A percentile compares a stretch with the other conserved stretches of the same genome.
These are phyloP conservation scores for Muscidifurax raptorellus DNA, from an alignment of 1,140 invertebrate species.

Conservation along the genomic window DNA sequence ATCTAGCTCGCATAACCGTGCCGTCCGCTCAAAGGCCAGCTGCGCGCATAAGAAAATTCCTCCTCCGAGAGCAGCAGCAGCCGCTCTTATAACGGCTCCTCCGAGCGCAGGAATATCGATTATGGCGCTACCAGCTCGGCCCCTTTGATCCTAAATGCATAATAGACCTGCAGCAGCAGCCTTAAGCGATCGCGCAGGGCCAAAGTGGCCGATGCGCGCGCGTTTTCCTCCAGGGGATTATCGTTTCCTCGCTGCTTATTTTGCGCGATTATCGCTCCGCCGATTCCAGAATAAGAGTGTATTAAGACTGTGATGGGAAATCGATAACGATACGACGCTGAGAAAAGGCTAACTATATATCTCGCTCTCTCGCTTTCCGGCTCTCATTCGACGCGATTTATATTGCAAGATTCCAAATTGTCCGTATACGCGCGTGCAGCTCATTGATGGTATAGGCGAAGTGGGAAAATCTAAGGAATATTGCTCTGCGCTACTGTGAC, in stretches of 20 bases:
- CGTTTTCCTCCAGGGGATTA: conserved; percentile 12
- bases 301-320: conserved; percentile 16
- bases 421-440: not conserved
- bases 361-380: not conserved
- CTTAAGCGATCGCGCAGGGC: conserved; percentile 26
- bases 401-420: not conserved
- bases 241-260: conserved; percentile 35
- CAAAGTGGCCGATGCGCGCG: conserved; percentile 18
- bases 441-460: not conserved
- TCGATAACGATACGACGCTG: conserved; percentile 16
- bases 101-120: conserved; percentile 33
- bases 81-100: not conserved
- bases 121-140: not conserved
- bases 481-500: conserved; percentile 49
- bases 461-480: not conserved
- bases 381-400: not conserved
- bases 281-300: not conserved
- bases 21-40: conserved; percentile 12
- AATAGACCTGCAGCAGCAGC: conserved; percentile 8
- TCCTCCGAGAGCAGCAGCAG: not conserved
- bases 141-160: conserved; percentile 47
- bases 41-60: conserved; percentile 31
- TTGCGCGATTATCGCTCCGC: conserved; percentile 32
- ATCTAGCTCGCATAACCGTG: not conserved
- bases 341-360: not conserved